Base-by-base conservation (phyloP, 1,140 invertebrate species). In the Trichonephila clavipes region DNA sequence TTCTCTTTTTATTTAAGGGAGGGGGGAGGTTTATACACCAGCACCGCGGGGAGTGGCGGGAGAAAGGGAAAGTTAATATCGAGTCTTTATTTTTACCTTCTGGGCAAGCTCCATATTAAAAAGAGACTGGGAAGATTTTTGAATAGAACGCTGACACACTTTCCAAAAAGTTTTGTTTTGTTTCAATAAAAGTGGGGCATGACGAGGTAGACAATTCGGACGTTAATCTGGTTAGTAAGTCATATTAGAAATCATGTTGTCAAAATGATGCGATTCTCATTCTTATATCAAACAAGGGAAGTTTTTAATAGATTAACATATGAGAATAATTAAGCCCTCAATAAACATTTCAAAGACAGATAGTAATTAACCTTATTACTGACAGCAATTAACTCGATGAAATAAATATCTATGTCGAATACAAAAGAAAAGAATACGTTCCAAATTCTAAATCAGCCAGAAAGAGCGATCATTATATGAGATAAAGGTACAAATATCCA, bases 51-150 rank as follows among this genome's bases (percentile, higher is more conserved):
- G 51, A n/a, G 40, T 16, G 21, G 7, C 44, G 82, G 58, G n/a
- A 59, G 58, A 59, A 59, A 16, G 82, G 82, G 58, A 85, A 85
- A 85, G 82, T 85, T 85, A 85, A 85, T 85, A 85, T 77, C 72
- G 18, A 44, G 44, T 85, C 82, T 85, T 85, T 85, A 58, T 85
- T 85, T n/a, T 85, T 85, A 59, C 82, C 40, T 77, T 77, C 72
- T 7, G 72, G 72, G 5, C 18, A 34, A 16, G 72, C 72, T 77
- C 72, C 18, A 77, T 77, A 77, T 77, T 77, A 77, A 77, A 77
- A 51, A 77, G 72, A 18, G 34, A 8, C 10, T 24, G 51, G 51
- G 82, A 69, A 69, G 58, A 58, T 5, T 85, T 85, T 58, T 58
- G 21, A 59, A 85, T 28, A 85, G 51, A 12, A 58, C 19, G 51